phyloP scores from a whole-genome alignment of 2,113 vertebrate genomes.

The Psilopogon haemacephalus region DNA sequence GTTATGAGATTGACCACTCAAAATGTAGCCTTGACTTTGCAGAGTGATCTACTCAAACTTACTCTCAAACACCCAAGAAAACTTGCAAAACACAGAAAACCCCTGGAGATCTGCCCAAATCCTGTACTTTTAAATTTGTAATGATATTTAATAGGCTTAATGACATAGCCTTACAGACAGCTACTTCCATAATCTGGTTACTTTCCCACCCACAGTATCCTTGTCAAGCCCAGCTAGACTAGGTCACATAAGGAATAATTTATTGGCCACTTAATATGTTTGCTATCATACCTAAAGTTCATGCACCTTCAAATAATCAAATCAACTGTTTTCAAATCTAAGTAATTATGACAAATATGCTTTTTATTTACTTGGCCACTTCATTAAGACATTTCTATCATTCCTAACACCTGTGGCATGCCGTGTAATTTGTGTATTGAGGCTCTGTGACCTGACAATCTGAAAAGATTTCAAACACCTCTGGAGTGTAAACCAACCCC shows the following conservation, averaged over 20 bases:
- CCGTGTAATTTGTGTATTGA: background rate
- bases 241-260: background rate
- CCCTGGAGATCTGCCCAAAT: background rate
- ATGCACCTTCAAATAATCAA: background rate
- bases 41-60: background rate
- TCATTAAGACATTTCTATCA: background rate
- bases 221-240: background rate
- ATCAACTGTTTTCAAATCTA: background rate
- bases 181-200: background rate
- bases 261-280: background rate
- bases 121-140: background rate
- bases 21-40: background rate
- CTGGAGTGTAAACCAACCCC: background rate
- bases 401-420: background rate
- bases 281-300: background rate
- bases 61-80: background rate
- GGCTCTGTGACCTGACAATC: background rate
- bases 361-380: background rate
- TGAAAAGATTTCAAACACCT: background rate
- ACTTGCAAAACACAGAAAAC: background rate
- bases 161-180: background rate
- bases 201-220: background rate
- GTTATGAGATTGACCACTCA: background rate
- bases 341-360: background rate
- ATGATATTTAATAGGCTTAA: background rate